phyloP scores from a whole-genome alignment of 64 coral and sea anemone genomes.

The Actinia tenebrosa region DNA sequence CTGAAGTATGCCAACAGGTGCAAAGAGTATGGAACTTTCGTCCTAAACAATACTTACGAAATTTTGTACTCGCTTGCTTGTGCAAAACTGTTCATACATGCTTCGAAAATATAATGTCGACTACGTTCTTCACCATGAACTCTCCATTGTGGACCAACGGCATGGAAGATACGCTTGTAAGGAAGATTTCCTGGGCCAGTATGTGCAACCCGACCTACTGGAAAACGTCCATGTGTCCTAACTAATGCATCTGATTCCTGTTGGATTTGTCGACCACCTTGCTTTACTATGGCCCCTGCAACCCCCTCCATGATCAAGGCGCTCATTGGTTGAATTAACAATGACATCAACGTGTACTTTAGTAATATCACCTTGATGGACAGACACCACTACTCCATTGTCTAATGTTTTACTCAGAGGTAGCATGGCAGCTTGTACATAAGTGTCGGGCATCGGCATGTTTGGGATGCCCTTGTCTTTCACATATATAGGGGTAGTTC shows the following conservation, averaged over 20 bases:
- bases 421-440: background rate
- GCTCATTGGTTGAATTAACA: slow-evolving; percentile 53
- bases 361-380: slow-evolving; percentile 57
- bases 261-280: slow-evolving; percentile 23
- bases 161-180: slow-evolving; percentile 12
- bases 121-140: background rate
- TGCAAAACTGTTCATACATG: background rate
- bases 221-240: background rate
- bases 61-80: background rate
- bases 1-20: too few relatives aligned
- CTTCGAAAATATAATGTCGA: background rate
- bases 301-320: slow-evolving; percentile 25
- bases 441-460: background rate
- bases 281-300: slow-evolving; percentile 14
- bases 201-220: slow-evolving; percentile 3
- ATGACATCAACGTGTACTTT: slow-evolving; percentile 32
- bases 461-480: too few relatives aligned
- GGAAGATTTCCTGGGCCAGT: slow-evolving; percentile 1
- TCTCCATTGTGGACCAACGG: background rate
- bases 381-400: background rate
- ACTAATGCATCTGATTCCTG: background rate
- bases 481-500: too few relatives aligned
- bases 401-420: background rate
- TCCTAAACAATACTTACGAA: background rate
- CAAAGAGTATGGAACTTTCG: background rate